Evolutionary conservation across 2,113 vertebrate species (phyloP).

Genomic region (Neodon shergylaensis): DNA sequence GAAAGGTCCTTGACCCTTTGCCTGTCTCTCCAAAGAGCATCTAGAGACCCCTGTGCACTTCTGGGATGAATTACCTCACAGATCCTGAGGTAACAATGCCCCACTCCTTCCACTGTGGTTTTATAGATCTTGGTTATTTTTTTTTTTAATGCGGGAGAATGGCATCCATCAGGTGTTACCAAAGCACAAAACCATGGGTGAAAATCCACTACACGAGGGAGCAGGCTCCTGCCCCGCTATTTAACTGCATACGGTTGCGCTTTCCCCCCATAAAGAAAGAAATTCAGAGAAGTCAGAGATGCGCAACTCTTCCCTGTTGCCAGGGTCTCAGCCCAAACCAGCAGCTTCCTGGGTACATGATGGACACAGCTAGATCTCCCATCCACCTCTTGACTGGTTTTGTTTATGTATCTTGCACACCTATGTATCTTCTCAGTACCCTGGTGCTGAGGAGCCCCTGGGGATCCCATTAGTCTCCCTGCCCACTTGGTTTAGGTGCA

Average conservation of each 20-base stretch:
- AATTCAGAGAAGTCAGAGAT: no score
- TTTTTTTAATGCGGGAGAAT: no score
- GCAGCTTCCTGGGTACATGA: neutral
- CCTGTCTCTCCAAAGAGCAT: neutral
- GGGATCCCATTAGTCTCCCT: neutral
- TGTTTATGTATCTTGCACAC: rapidly evolving
- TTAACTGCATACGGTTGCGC: rapidly evolving
- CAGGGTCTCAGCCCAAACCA: neutral
- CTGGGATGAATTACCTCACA: rapidly evolving
- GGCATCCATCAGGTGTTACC: no score
- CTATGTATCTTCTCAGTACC: neutral
- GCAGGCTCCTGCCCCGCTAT: rapidly evolving
- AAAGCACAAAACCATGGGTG: neutral
- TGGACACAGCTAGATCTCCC: neutral
- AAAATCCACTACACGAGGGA: rapidly evolving
- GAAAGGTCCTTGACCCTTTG: neutral
- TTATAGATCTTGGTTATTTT: neutral
- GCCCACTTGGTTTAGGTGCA: neutral
- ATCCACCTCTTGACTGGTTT: no score
- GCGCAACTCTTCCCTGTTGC: neutral
- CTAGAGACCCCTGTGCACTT: no score
- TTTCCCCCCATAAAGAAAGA: neutral
- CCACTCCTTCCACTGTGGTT: neutral
- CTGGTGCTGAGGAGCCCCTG: rapidly evolving
- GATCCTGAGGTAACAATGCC: no score